A percentile compares a stretch with the other conserved stretches of the same genome.
These are phyloP conservation scores for Formicarius rufipectus DNA, from an alignment of 2,113 vertebrate species.

Conservation along the genomic window DNA sequence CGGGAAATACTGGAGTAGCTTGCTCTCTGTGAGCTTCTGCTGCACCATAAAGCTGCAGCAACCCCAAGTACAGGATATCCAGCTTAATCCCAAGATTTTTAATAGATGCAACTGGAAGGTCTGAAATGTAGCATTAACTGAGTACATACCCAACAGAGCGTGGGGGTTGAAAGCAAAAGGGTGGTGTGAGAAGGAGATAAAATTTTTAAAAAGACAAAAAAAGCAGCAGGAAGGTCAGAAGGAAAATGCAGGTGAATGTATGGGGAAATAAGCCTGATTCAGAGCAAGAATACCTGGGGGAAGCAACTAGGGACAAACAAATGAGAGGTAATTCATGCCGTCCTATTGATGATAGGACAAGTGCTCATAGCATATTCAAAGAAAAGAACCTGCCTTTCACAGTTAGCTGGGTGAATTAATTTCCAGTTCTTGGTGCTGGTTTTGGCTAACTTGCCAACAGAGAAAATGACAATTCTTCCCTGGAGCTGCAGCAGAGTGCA, in stretches of 20 bases:
- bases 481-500: background rate
- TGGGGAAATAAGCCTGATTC: background rate
- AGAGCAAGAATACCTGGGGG: background rate
- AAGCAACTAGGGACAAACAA: background rate
- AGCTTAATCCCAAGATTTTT: background rate
- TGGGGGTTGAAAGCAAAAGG: background rate
- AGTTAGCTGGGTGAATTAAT: background rate
- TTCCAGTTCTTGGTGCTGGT: background rate
- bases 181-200: background rate
- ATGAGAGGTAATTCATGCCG: background rate
- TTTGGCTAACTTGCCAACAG: background rate
- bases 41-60: background rate
- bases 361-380: background rate
- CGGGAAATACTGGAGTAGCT: background rate
- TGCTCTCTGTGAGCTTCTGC: background rate
- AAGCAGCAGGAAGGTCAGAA: background rate
- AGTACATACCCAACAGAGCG: background rate
- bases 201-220: background rate
- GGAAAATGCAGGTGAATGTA: background rate
- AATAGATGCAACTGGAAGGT: background rate
- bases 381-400: background rate
- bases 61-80: background rate
- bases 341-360: background rate
- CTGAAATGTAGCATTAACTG: background rate
- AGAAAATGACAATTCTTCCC: background rate